Evolutionary conservation across 2,113 vertebrate species (phyloP).

Genomic region (Microtus ochrogaster): DNA sequence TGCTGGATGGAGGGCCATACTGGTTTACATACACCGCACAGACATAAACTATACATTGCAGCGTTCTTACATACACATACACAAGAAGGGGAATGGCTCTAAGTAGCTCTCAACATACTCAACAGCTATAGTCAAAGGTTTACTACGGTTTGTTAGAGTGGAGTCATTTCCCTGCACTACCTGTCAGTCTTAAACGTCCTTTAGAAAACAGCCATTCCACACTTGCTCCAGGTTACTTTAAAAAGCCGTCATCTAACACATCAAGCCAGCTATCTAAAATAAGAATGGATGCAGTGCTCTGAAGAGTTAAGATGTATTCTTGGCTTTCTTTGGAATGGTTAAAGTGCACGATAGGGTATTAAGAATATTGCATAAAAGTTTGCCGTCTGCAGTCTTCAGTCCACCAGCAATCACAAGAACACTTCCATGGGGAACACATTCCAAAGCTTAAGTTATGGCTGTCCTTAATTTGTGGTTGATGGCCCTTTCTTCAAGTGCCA

Average conservation of each 20-base stretch:
- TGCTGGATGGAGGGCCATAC: constrained; percentile 48
- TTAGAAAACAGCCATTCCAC: constrained; percentile 57
- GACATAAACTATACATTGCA: constrained; percentile 40
- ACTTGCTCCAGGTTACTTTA: constrained; percentile 40
- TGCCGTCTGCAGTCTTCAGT: constrained; percentile 26
- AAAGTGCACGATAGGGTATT: constrained; percentile 72
- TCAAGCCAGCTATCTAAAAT: constrained; percentile 47
- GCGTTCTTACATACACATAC: constrained; percentile 60
- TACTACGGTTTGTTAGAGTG: constrained; percentile 53
- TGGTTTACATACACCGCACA: constrained; percentile 25
- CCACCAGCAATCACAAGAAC: constrained; percentile 42
- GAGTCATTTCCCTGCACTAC: constrained; percentile 47
- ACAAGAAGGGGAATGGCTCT: constrained; percentile 55
- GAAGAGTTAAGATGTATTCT: constrained; percentile 57
- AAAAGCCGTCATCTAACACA: constrained; percentile 53
- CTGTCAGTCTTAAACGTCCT: constrained; percentile 63
- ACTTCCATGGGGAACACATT: not conserved
- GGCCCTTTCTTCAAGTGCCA: constrained; percentile 45
- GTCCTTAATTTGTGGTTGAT: constrained; percentile 5
- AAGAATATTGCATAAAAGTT: constrained; percentile 65
- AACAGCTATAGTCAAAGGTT: constrained; percentile 44
- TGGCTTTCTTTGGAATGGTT: constrained; percentile 76
- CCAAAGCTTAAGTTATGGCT: not conserved
- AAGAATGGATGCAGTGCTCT: constrained; percentile 49
- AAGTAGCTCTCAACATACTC: constrained; percentile 60